Evolutionary conservation across 2,888 invertebrate species (phyloP).

Genomic region (Keiferia lycopersicella): DNA sequence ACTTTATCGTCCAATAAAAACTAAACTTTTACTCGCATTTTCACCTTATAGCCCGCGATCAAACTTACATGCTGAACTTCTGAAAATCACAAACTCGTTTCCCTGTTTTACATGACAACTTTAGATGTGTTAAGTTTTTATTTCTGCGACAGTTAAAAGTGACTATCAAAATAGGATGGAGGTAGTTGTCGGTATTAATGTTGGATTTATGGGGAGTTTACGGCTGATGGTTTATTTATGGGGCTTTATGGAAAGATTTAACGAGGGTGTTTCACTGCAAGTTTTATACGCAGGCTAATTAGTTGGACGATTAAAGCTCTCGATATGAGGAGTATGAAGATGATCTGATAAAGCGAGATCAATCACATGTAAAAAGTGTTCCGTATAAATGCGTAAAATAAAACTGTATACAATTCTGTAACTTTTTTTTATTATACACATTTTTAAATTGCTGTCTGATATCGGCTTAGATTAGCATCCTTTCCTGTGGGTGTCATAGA

Average conservation of each 20-base stretch:
- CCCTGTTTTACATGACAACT: slow-evolving; percentile 29
- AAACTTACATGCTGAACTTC: slow-evolving; percentile 11
- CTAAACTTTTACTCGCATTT: slow-evolving; percentile 13
- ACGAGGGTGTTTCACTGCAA: slow-evolving; percentile 28
- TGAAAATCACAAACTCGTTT: slow-evolving; percentile 26
- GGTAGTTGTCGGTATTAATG: slow-evolving; percentile 49
- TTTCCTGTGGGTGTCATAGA: too few species aligned
- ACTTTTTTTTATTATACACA: too few species aligned
- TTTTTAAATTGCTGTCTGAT: too few species aligned
- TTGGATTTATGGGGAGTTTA: slow-evolving; percentile 60
- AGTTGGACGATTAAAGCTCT: slow-evolving; percentile 52
- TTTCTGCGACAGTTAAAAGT: slow-evolving; percentile 39
- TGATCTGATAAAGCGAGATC: not conserved
- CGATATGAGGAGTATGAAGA: slow-evolving; percentile 9
- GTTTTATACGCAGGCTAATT: slow-evolving; percentile 56
- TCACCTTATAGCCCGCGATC: slow-evolving; percentile 3
- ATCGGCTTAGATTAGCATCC: too few species aligned
- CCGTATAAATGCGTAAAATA: too few species aligned
- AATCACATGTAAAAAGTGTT: not conserved
- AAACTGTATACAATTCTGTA: too few species aligned
- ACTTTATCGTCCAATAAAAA: not conserved
- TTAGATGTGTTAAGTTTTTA: slow-evolving; percentile 39
- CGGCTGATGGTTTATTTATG: slow-evolving; percentile 40
- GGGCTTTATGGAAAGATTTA: slow-evolving; percentile 26
- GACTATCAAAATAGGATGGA: slow-evolving; percentile 33